A percentile compares a stretch with the other conserved stretches of the same genome.
phyloP scores from a whole-genome alignment of 1,140 invertebrate genomes.

The Drosophila nigrodunni region DNA sequence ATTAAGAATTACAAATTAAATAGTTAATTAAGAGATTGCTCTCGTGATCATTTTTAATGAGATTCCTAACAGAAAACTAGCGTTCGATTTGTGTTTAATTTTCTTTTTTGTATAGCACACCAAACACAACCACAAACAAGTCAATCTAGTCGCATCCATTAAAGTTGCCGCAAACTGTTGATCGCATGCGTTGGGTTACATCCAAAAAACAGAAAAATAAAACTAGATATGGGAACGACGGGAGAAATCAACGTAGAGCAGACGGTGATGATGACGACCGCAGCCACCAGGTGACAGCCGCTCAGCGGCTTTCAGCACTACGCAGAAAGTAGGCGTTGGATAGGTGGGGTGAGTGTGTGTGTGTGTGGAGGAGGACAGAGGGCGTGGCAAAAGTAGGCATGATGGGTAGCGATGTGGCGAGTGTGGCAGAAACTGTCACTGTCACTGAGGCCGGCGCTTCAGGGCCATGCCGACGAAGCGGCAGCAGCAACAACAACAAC shows the following conservation, averaged over 20 bases:
- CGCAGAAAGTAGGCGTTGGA: slow-evolving; percentile 1
- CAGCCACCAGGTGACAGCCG: slow-evolving; percentile 47
- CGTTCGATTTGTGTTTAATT: not conserved
- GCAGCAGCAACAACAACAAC: slow-evolving; percentile 36
- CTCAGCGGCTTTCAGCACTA: slow-evolving; percentile 54
- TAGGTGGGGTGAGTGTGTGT: not conserved
- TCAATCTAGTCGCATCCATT: slow-evolving; percentile 21
- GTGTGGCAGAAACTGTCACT: slow-evolving; percentile 19
- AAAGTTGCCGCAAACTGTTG: slow-evolving; percentile 32
- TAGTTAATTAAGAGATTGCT: no score
- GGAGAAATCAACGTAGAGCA: not conserved
- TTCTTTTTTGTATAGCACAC: not conserved
- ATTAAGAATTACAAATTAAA: no score
- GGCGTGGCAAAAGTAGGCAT: not conserved
- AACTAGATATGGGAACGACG: not conserved
- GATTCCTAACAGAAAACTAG: not conserved
- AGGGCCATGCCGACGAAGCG: slow-evolving; percentile 8
- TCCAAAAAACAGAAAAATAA: not conserved
- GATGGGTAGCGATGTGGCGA: not conserved
- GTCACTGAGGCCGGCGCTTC: slow-evolving; percentile 26
- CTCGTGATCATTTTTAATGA: no score
- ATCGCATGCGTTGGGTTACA: slow-evolving; percentile 6
- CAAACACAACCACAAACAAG: slow-evolving; percentile 3
- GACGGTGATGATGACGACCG: slow-evolving; percentile 20
- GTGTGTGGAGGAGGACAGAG: not conserved